Evolutionary conservation across 2,797 vertebrate species (phyloP).

Genomic region (Glyptemys insculpta): DNA sequence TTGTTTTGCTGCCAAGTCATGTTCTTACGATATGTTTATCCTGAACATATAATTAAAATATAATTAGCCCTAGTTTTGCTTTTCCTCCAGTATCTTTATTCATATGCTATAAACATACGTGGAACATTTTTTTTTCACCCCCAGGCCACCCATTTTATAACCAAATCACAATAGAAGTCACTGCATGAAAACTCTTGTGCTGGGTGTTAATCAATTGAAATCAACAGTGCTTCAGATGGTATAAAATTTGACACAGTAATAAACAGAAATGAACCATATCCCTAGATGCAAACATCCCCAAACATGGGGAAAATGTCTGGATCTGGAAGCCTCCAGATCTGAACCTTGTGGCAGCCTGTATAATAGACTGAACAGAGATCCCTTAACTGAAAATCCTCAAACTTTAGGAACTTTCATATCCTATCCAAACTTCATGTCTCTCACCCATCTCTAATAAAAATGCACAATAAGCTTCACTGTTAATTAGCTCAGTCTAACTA

Average conservation of each 20-base stretch:
- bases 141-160: not conserved
- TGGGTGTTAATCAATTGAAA: not conserved
- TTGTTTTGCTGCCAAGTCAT: slow-evolving; percentile 31
- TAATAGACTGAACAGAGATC: not conserved
- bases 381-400: not conserved
- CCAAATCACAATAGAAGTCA: not conserved
- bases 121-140: not conserved
- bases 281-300: not conserved
- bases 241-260: not conserved
- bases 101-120: not conserved
- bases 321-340: not conserved
- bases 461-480: not conserved
- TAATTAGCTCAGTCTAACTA: not conserved
- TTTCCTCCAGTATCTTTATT: slow-evolving; percentile 7
- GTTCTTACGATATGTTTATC: slow-evolving; percentile 43
- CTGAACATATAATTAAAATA: slow-evolving; percentile 41
- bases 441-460: not conserved
- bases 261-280: not conserved
- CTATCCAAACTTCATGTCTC: not conserved
- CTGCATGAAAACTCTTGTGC: not conserved
- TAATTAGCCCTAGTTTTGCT: slow-evolving; percentile 33
- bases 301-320: not conserved
- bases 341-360: not conserved
- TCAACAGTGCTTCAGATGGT: not conserved
- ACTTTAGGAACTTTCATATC: not conserved